Base-by-base conservation (phyloP, 2,797 vertebrate species). In the Hephaestus fuliginosus region DNA sequence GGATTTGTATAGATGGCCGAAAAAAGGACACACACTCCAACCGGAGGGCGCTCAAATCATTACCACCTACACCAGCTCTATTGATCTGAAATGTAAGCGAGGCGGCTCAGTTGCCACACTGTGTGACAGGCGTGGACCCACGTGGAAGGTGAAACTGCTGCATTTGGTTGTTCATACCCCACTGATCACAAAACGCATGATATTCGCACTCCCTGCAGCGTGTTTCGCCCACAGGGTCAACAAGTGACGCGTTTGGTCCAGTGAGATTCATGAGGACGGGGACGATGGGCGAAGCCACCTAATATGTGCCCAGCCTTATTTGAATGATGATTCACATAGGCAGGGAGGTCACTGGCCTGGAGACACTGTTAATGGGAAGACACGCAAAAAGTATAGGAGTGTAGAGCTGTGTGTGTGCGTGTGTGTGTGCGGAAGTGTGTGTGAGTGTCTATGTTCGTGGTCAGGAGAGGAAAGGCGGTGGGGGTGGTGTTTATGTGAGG, bases 251-350 rank as follows among this genome's bases (percentile, higher is more conserved):
- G 81, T 88, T 79, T 73, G 53, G 80, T 84, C 82, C 62, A 67
- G 58, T 94, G 94, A 94, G 95, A 95, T 93, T 96, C 95, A 96
- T 96, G 95, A 97, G 96, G 92, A 97, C 95, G 85, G 96, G 94
- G 88, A 97, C 96, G 95, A 78, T 95, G 96, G 96, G 95, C 93
- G 94, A 97, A 96, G 94, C 96, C 96, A 97, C 96, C 94, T 96
- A 94, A 72, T 76, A 85, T 78, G 57, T 70, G 70, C 68, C 63
- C 69, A 41, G 81, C 58, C 56, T 89, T 79, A 85, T 88, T 86
- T 90, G 78, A 93, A 86, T 75, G 82, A 88, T 91, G 88, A 93
- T 91, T 92, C 86, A 89, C 68, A 81, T 48, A 76, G 88, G 80
- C 86, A 91, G 80, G 44, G 78, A 92, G 85, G 87, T 84, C 80